These are phyloP conservation scores for Mormyrus hasselquistii DNA, from an alignment of 2,797 vertebrate species.

Conservation along the genomic window DNA sequence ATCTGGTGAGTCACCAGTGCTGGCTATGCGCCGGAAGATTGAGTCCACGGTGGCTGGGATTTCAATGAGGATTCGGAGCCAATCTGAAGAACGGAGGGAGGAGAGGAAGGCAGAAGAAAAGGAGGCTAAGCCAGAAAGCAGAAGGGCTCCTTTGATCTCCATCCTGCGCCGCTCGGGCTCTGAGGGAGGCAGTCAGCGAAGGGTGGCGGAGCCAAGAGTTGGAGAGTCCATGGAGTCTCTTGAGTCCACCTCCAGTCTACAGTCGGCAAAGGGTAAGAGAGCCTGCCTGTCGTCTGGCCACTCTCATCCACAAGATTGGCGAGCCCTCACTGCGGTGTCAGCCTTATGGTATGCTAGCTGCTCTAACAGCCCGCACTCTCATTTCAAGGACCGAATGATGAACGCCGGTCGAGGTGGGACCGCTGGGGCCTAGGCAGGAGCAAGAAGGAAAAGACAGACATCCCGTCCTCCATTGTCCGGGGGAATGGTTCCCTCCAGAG, in stretches of 20 bases:
- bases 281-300: neutral
- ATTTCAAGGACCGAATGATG: conserved; percentile 52
- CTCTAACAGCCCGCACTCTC: neutral
- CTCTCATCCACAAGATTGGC: neutral
- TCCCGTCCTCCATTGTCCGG: conserved; percentile 72
- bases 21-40: conserved; percentile 82
- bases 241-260: conserved; percentile 77
- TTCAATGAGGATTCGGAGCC: conserved; percentile 81
- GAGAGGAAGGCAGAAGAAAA: conserved; percentile 51
- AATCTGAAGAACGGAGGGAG: conserved; percentile 75
- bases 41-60: conserved; percentile 82
- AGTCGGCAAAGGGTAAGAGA: conserved; percentile 59
- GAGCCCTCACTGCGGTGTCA: neutral
- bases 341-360: neutral
- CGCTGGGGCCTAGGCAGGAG: conserved; percentile 82
- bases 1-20: conserved; percentile 73
- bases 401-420: conserved; percentile 80
- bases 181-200: conserved; percentile 72
- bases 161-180: conserved; percentile 79
- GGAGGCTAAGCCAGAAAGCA: conserved; percentile 58
- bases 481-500: conserved; percentile 67
- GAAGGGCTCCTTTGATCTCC: conserved; percentile 75
- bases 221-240: conserved; percentile 82
- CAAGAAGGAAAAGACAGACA: conserved; percentile 78
- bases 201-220: conserved; percentile 53